phyloP scores from a whole-genome alignment of 2,113 vertebrate genomes.

The Ornithorhynchus anatinus region DNA sequence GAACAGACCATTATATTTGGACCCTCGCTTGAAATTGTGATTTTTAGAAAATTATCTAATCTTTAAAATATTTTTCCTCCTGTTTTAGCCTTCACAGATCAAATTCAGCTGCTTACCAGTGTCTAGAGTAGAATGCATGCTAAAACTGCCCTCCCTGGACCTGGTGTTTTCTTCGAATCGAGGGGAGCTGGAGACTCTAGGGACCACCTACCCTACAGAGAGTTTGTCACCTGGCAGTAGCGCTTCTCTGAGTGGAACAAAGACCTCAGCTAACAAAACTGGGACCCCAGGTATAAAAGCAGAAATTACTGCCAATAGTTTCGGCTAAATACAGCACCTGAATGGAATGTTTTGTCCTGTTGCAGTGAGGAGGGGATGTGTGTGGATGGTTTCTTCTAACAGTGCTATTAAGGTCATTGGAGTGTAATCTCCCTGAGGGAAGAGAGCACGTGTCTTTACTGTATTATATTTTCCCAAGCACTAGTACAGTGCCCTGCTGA shows the following conservation, averaged over 20 bases:
- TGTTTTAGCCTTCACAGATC: conserved; percentile 92
- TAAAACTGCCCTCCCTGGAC: conserved; percentile 95
- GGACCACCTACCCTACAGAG: conserved; percentile 74
- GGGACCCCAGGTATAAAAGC: conserved; percentile 73
- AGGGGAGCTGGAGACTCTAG: conserved; percentile 88
- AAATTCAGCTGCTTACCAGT: conserved; percentile 97
- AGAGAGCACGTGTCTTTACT: no score
- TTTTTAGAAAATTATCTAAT: neutral
- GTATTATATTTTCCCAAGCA: no score
- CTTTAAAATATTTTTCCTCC: conserved; percentile 18
- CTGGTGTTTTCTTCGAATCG: conserved; percentile 98
- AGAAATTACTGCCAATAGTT: neutral
- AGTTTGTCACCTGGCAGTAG: conserved; percentile 66
- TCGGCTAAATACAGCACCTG: no score
- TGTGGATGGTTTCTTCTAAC: no score
- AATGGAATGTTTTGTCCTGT: no score
- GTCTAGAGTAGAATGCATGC: conserved; percentile 97
- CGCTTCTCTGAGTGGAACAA: conserved; percentile 72
- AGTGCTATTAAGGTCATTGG: no score
- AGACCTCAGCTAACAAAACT: conserved; percentile 78
- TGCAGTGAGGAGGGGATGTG: no score
- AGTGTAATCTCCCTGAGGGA: no score
- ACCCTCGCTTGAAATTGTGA: neutral
- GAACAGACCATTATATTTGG: neutral
- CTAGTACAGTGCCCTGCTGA: no score